Percentiles rank a stretch among this genome's conserved stretches.
Conservation (phyloP, 2,797 vertebrate species). For the Rhinogobio ventralis region DNA sequence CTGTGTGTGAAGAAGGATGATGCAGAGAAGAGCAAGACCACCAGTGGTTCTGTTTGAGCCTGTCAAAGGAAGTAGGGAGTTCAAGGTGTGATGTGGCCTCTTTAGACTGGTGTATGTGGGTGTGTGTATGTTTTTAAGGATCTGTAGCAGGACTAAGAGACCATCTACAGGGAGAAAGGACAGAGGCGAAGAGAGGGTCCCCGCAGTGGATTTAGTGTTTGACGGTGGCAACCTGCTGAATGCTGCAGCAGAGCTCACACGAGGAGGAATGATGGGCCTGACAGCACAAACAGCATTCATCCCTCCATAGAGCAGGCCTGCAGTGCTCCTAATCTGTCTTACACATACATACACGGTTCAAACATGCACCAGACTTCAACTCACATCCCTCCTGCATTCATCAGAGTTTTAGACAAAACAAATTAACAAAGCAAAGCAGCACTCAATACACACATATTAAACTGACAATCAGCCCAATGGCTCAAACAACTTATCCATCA, state of each 20-base stretch:
- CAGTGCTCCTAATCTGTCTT: constrained; percentile 6
- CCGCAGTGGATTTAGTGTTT: constrained; percentile 29
- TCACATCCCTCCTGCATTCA: constrained; percentile 12
- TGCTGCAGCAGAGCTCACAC: constrained; percentile 21
- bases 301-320: constrained; percentile 8
- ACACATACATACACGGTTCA: constrained; percentile 10
- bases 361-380: constrained; percentile 21
- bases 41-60: constrained; percentile 10
- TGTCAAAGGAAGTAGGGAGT: constrained; percentile 24
- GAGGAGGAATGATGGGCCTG: constrained; percentile 17
- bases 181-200: constrained; percentile 13
- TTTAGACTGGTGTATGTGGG: constrained; percentile 10
- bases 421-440: constrained; percentile 35
- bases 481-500: constrained; percentile 34
- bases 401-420: constrained; percentile 40
- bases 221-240: constrained; percentile 25
- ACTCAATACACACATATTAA: constrained; percentile 27
- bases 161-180: constrained; percentile 14
- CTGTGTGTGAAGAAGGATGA: constrained; percentile 10
- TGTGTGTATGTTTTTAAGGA: constrained; percentile 12
- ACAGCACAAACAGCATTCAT: constrained; percentile 17
- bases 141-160: constrained; percentile 21
- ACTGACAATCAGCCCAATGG: constrained; percentile 22
- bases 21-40: constrained; percentile 16
- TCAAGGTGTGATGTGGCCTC: constrained; percentile 33